Evolutionary conservation across 2,113 vertebrate genomes (phyloP).

Genomic region (Scartelaos histophorus): DNA sequence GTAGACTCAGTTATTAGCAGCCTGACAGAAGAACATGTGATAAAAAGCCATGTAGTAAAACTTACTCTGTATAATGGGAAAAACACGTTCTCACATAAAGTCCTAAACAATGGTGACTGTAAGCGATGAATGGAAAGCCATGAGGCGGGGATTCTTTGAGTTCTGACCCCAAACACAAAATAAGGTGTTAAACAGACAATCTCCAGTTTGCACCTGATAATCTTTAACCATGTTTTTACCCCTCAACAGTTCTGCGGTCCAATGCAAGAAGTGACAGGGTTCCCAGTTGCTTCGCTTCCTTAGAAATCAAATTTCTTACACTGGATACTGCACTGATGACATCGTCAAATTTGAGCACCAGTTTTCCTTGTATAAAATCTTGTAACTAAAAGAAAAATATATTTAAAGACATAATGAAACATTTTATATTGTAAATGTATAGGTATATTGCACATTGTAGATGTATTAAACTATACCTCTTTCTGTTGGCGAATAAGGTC

Average conservation of each 20-base stretch:
- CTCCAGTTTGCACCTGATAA: neutral
- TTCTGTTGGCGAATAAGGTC: constrained; percentile 64
- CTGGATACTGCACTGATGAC: constrained; percentile 49
- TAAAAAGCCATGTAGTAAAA: neutral
- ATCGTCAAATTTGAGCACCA: constrained; percentile 58
- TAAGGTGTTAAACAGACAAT: neutral
- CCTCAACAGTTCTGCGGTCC: constrained; percentile 66
- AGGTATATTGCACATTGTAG: neutral
- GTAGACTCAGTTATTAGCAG: neutral
- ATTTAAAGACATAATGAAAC: neutral
- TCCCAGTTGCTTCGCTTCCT: constrained; percentile 70
- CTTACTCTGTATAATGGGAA: constrained; percentile 78
- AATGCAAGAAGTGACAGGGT: constrained; percentile 70
- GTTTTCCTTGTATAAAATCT: constrained; percentile 57
- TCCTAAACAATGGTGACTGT: constrained; percentile 56
- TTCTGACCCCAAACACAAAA: constrained; percentile 36
- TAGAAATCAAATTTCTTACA: constrained; percentile 70
- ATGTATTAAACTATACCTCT: constrained; percentile 64
- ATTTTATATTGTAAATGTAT: too few relatives aligned
- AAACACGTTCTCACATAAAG: constrained; percentile 60
- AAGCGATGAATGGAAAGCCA: constrained; percentile 77
- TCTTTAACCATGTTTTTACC: constrained; percentile 53
- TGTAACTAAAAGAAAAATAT: constrained; percentile 59
- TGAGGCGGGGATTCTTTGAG: constrained; percentile 62
- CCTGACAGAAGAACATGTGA: neutral